Evolutionary conservation across 2,113 vertebrate genomes (phyloP).

Genomic region (Pseudorasbora parva): DNA sequence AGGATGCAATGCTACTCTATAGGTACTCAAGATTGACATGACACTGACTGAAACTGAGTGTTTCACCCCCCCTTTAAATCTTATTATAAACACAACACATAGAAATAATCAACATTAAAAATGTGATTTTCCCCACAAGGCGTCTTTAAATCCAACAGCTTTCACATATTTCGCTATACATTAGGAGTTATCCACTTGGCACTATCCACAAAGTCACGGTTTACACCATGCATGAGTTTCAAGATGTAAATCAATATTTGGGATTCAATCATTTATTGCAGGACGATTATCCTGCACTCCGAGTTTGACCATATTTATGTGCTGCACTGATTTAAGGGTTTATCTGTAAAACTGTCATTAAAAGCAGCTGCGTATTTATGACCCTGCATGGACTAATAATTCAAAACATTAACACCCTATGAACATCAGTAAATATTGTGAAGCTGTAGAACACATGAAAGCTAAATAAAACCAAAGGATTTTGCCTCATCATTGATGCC

Average conservation of each 20-base stretch:
- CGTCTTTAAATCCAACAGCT: not conserved
- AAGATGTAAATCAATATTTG: constrained; percentile 15
- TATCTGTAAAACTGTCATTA: constrained; percentile 61
- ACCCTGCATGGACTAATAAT: constrained; percentile 41
- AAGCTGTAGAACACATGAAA: not conserved
- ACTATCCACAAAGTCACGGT: not conserved
- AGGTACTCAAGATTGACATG: no score
- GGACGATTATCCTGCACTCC: constrained; percentile 46
- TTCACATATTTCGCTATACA: not conserved
- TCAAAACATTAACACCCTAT: constrained; percentile 26
- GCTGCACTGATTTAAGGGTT: constrained; percentile 52
- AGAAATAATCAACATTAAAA: no score
- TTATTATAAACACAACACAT: no score
- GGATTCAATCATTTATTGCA: constrained; percentile 54
- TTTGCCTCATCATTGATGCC: not conserved
- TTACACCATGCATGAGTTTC: constrained; percentile 11
- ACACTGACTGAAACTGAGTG: no score
- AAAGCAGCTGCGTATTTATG: constrained; percentile 57
- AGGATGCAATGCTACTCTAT: no score
- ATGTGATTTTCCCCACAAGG: no score
- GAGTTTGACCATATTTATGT: constrained; percentile 51
- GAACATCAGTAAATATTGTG: constrained; percentile 10
- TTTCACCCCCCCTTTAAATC: no score
- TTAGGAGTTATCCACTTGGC: no score
- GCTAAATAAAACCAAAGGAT: not conserved